These are phyloP conservation scores for Phortica okadai DNA, from an alignment of 2,888 invertebrate genomes.

Conservation along the genomic window DNA sequence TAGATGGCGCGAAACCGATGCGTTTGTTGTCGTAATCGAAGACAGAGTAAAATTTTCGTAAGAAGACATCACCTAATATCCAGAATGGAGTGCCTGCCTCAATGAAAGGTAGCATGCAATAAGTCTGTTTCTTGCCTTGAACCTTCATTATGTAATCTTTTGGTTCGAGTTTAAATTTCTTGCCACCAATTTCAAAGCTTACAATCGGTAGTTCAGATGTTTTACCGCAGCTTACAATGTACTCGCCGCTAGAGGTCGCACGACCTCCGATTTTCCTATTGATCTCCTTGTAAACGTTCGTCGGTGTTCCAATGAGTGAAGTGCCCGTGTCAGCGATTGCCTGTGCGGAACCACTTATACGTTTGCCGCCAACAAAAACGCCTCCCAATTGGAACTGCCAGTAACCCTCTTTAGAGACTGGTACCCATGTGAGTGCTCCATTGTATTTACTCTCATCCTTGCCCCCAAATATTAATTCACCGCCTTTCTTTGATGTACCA, in stretches of 20 bases:
- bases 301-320: conserved; percentile 50
- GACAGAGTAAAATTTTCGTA: conserved; percentile 53
- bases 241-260: conserved; percentile 25
- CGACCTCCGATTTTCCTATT: conserved; percentile 27
- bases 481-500: conserved; percentile 38
- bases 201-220: conserved; percentile 39
- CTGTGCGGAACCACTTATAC: conserved; percentile 21
- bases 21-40: conserved; percentile 46
- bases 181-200: conserved; percentile 43
- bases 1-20: conserved; percentile 50
- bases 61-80: conserved; percentile 59
- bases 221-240: conserved; percentile 37
- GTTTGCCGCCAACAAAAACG: conserved; percentile 36
- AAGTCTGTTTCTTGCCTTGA: background rate
- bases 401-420: conserved; percentile 40
- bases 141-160: conserved; percentile 44
- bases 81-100: conserved; percentile 45
- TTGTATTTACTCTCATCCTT: conserved; percentile 40
- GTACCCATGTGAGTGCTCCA: conserved; percentile 49
- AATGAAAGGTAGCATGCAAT: conserved; percentile 44
- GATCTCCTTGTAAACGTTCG: background rate
- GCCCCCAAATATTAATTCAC: conserved; percentile 54
- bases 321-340: conserved; percentile 58
- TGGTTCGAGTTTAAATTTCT: conserved; percentile 39
- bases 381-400: conserved; percentile 49